Percentiles rank a stretch among this genome's conserved stretches.
Conservation (phyloP, 2,888 invertebrate species). For the Hydraecia micacea region DNA sequence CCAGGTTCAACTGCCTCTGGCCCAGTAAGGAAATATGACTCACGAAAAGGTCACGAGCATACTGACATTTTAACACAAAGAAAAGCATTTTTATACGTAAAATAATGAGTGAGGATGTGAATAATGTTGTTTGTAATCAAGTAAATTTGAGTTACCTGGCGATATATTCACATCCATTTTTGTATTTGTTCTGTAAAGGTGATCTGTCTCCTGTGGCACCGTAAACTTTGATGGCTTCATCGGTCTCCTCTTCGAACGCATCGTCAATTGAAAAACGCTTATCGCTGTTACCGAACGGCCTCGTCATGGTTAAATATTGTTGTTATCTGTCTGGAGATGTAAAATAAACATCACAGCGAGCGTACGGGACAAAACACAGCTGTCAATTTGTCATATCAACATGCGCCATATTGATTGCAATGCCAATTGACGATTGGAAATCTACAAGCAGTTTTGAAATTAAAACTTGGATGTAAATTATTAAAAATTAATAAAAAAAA, state of each 20-base stretch:
- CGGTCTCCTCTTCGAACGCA: conserved; percentile 96
- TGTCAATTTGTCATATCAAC: conserved; percentile 88
- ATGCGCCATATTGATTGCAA: conserved; percentile 85
- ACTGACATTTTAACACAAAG: conserved; percentile 71
- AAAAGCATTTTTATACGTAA: conserved; percentile 47
- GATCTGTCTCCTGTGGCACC: conserved; percentile 94
- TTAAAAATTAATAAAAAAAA: not conserved
- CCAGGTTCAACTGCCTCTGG: conserved; percentile 83
- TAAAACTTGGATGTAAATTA: not conserved
- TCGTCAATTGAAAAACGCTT: conserved; percentile 95
- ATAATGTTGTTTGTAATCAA: not conserved
- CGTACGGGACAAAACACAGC: conserved; percentile 84
- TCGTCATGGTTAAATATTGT: conserved; percentile 85
- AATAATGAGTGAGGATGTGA: conserved; percentile 14
- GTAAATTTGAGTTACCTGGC: conserved; percentile 76
- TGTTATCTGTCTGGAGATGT: conserved; percentile 76
- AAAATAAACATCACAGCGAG: conserved; percentile 84
- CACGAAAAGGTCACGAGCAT: conserved; percentile 84
- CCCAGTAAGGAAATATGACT: conserved; percentile 80
- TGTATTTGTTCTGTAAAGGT: conserved; percentile 90
- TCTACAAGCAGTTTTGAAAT: conserved; percentile 41
- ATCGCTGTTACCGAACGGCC: conserved; percentile 88
- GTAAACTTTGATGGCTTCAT: conserved; percentile 95
- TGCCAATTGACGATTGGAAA: conserved; percentile 52
- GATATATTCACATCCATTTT: conserved; percentile 85